Evolutionary conservation across 2,888 invertebrate species (phyloP), one percentile per base, ranked within the genome.

Genomic region (Cantharis lateralis): DNA sequence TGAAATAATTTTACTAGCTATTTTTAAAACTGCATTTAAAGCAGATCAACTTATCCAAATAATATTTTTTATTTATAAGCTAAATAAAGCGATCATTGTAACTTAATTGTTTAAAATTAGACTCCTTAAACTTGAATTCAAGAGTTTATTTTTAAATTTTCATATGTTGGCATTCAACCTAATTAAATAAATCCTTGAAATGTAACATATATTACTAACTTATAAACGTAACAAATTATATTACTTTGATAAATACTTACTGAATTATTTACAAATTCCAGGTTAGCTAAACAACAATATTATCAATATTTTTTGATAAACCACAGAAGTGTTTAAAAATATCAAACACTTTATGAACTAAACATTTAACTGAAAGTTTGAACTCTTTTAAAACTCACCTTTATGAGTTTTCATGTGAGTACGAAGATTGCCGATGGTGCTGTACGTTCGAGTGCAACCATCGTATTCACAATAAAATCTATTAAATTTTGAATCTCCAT

Each of bases 371-470:
- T n/a, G n/a, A 0, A n/a, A 48, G 48, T 1, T n/a, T 48, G 48
- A 48, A n/a, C 48, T 48, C n/a, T 48, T 20, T 16, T 11, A 0
- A 18, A 11, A 83, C 83, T 84, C 90, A 97, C 98, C 98, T 93
- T 95, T 96, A 86, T 98, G 98, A 75, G 97, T 97, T 90, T 98
- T 98, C 92, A 96, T 93, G 89, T 98, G 98, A 78, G 98, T 98
- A 85, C 96, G 92, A 81, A 98, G 90, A 89, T 98, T 98, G 71
- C 98, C 98, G 82, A 96, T 94, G 7, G 98, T 98, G 87, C 96
- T 97, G 88, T 98, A 98, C 74, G 96, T 96, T 83, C 97, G 91
- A 80, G 92, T 91, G 87, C 98, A 98, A 15, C 95, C 96, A 79
- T 95, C 94, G 88, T 94, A 97, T 89, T 96, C 95, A 89, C 98